These are phyloP conservation scores for Buceros bicornis DNA, from an alignment of 2,797 vertebrate species.

Conservation along the genomic window DNA sequence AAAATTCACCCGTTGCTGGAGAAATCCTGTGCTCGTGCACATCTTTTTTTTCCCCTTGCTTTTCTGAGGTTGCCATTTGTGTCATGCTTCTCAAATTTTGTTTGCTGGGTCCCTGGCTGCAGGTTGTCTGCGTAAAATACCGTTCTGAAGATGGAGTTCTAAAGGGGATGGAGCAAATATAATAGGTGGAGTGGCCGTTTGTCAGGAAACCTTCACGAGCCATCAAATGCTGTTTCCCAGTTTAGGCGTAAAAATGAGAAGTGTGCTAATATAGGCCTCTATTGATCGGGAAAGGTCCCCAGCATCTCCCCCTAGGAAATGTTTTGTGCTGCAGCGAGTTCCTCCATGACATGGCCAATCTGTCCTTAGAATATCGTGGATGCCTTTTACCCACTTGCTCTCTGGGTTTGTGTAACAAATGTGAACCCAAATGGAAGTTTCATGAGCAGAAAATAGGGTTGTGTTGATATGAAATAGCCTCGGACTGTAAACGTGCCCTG, in stretches of 20 bases:
- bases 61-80: constrained; percentile 10
- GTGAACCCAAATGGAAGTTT: neutral
- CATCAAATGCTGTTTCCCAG: constrained; percentile 2
- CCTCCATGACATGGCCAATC: neutral
- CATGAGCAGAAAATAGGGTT: neutral
- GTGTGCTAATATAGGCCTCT: constrained; percentile 31
- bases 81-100: neutral
- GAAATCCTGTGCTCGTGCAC: neutral
- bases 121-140: constrained; percentile 35
- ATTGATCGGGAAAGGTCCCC: constrained; percentile 6
- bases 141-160: neutral
- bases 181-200: neutral
- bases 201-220: neutral
- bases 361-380: neutral
- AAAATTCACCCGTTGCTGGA: neutral
- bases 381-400: neutral
- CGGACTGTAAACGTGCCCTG: neutral
- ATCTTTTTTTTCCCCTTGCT: neutral
- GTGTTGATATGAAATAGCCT: neutral
- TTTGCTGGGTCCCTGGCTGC: constrained; percentile 14
- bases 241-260: constrained; percentile 53
- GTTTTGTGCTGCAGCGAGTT: neutral
- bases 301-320: neutral
- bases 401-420: neutral
- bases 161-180: constrained; percentile 43